Evolutionary conservation across 2,888 invertebrate species (phyloP).

Genomic region (Catocala fraxini): DNA sequence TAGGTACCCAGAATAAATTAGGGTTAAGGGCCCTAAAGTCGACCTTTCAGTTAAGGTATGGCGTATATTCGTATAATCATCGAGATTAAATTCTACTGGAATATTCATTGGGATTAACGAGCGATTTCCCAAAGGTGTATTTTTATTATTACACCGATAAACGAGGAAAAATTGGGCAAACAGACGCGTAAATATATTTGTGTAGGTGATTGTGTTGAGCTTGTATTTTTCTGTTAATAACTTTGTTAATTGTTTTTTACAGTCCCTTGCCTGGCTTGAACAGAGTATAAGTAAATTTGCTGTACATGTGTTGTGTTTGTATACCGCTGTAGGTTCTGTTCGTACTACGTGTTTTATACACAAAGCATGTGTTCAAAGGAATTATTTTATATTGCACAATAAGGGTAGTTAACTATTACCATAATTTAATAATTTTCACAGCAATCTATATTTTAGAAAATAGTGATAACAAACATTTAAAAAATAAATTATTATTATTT

Average conservation of each 20-base stretch:
- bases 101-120: constrained; percentile 58
- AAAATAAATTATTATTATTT: no score
- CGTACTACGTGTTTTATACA: no score
- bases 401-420: no score
- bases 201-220: constrained; percentile 3
- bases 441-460: no score
- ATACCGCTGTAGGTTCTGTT: neutral
- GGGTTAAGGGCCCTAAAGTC: constrained; percentile 43
- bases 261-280: neutral
- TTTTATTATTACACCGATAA: constrained; percentile 49
- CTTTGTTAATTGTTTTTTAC: constrained; percentile 8
- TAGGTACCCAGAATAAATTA: constrained; percentile 56
- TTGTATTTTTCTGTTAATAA: constrained; percentile 20
- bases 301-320: neutral
- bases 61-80: constrained; percentile 59
- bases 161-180: constrained; percentile 32
- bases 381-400: no score
- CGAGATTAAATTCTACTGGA: constrained; percentile 61
- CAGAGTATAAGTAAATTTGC: neutral
- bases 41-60: constrained; percentile 50
- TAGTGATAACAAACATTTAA: no score
- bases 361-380: no score
- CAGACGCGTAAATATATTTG: constrained; percentile 24
- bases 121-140: constrained; percentile 44
- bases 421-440: no score